Conservation (phyloP, 1,140 invertebrate species). For the Dendrolimus punctatus region DNA sequence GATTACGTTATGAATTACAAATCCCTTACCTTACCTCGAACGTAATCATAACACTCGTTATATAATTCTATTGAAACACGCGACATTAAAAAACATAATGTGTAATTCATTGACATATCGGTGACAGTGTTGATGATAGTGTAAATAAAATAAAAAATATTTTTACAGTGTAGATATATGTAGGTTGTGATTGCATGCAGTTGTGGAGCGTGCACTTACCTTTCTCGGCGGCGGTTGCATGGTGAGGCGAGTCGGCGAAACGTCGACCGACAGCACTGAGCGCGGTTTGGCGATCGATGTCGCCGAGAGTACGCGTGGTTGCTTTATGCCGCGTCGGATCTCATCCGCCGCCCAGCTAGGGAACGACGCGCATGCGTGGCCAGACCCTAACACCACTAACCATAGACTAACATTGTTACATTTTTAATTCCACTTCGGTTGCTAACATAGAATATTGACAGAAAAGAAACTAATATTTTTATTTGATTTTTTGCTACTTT, state of each 20-base stretch:
- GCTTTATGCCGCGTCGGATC: slow-evolving; percentile 32
- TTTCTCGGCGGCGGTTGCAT: slow-evolving; percentile 86
- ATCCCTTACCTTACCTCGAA: too few relatives aligned
- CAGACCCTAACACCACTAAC: slow-evolving; percentile 12
- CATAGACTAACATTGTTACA: slow-evolving; percentile 19
- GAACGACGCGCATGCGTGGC: slow-evolving; percentile 39
- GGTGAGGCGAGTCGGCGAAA: slow-evolving; percentile 49
- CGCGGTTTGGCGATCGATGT: slow-evolving; percentile 39
- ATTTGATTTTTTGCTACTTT: too few relatives aligned
- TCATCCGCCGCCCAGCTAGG: slow-evolving; percentile 32
- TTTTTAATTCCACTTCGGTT: slow-evolving; percentile 3
- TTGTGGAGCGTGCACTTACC: slow-evolving; percentile 64
- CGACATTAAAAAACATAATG: slow-evolving; percentile 6
- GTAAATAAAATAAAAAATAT: slow-evolving; percentile 3
- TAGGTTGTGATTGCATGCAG: neutral
- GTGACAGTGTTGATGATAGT: slow-evolving; percentile 5
- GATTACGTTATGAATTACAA: too few relatives aligned
- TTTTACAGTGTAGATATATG: slow-evolving; percentile 3
- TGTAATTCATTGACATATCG: slow-evolving; percentile 10
- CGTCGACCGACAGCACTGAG: slow-evolving; percentile 29
- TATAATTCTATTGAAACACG: slow-evolving; percentile 19
- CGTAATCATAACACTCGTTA: slow-evolving; percentile 3
- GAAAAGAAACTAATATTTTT: too few relatives aligned
- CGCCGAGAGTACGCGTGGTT: slow-evolving; percentile 39
- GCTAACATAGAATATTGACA: too few relatives aligned